Percentiles rank a stretch among this genome's conserved stretches.
Evolutionary conservation across 2,797 vertebrate species (phyloP).

Genomic region (Zenarchopterus dispar): DNA sequence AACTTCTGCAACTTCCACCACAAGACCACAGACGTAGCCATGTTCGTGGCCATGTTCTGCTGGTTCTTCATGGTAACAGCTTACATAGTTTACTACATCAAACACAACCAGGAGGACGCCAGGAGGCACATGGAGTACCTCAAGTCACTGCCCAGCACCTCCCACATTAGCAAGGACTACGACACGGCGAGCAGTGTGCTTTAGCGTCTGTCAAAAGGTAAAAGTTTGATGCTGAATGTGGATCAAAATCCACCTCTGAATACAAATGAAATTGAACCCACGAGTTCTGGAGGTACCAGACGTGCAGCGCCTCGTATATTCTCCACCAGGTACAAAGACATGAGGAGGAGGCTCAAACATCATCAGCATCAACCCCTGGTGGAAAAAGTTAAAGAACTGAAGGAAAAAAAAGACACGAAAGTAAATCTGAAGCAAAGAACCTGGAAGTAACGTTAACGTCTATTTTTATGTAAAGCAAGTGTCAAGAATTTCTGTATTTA

Average conservation of each 20-base stretch:
- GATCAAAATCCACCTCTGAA: constrained; percentile 10
- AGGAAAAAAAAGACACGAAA: not conserved
- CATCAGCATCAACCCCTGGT: not conserved
- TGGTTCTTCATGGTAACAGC: constrained; percentile 97
- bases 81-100: constrained; percentile 91
- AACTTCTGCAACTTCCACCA: constrained; percentile 93
- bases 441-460: not conserved
- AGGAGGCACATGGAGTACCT: constrained; percentile 94
- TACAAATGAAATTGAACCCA: constrained; percentile 26
- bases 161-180: constrained; percentile 76
- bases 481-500: constrained; percentile 17
- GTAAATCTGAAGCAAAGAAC: no score
- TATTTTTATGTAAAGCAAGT: constrained; percentile 2
- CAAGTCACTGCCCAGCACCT: constrained; percentile 90
- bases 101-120: constrained; percentile 93
- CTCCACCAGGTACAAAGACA: constrained; percentile 8
- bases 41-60: constrained; percentile 97
- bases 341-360: constrained; percentile 2
- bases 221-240: not conserved
- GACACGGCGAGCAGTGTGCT: constrained; percentile 81
- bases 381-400: not conserved
- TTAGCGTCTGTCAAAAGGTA: constrained; percentile 39
- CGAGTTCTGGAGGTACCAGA: constrained; percentile 13
- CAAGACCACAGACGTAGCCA: constrained; percentile 93
- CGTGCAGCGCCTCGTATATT: not conserved